Base-by-base conservation (phyloP, 2,888 invertebrate genomes). In the Taphrorychus bicolor region DNA sequence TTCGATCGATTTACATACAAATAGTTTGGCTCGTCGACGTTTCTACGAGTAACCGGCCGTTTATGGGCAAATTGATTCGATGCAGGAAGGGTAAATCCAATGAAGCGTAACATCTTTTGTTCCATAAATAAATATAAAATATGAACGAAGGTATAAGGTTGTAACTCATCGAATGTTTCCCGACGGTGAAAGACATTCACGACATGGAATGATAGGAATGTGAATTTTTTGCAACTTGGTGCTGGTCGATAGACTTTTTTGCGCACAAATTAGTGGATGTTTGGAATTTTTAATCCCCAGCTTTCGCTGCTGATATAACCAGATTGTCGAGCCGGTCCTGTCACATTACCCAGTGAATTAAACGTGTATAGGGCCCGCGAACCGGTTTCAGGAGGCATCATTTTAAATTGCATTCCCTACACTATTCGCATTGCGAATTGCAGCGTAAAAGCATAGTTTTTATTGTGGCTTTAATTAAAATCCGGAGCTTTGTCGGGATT, bases 331-430 rank as follows among this genome's bases (percentile, higher is more conserved):
- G 19, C 59, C 66, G 45, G 57, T 52, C 61, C 60, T 60, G 53
- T 66, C 56, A 56, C 66, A 48, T 66, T 52, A 19, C 59, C 45
- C 24, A 65, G 60, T 64, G 69, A 69, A 69, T 69, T 66, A 66
- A 69, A 69, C 56, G 65, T 66, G 54, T 62, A 59, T 60, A 24
- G 49, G 59, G 62, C 64, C 61, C 42, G 61, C 24, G 61, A 69
- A 69, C 69, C 69, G 69, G 69, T 69, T 69, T 65, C 61, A 51
- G 57, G 56, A 52, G 64, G 58, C 69, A 60, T 69, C 65, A 65
- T 66, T 70, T 66, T 70, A 70, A 70, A 70, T 70, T 70, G 70
- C 70, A 70, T 70, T 70, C 70, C 54, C 59, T 66, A 61, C 70
- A 70, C 70, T 66, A 59, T 66, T 64, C 64, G 49, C 67, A 62